Evolutionary conservation across 2,113 vertebrate genomes (phyloP), one percentile per base, ranked within the genome.

Genomic region (Ifrita kowaldi): DNA sequence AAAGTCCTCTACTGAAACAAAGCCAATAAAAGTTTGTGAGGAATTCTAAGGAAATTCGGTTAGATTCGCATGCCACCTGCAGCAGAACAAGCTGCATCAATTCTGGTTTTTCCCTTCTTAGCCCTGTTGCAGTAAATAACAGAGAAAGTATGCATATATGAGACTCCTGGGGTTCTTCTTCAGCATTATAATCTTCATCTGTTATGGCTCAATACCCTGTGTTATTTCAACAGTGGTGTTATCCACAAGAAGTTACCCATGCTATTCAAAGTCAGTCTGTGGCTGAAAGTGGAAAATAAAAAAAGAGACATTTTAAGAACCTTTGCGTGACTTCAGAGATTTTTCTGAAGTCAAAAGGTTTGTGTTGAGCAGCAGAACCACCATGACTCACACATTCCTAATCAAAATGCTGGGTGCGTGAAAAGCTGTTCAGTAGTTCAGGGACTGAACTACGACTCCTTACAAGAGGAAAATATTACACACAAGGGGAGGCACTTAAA

Each of bases 391-490:
- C 67, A 76, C 47, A 70, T 91, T 90, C 95, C 96, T 95, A 92
- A 95, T 93, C 93, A 95, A 95, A 95, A 96, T 76, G 75, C 80
- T 91, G 78, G 59, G 65, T 87, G 84, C 4, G 0, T 90, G 86
- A 90, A 92, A 95, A 84, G 76, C 69, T 64, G 56, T 62, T 87
- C 80, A 47, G 80, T 35, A 1, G 0, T 75, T 73, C 10, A 6
- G 94, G 79, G 74, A 55, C 49, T 75, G 83, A 96, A 46, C 69
- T 76, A 18, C 17, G 14, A 67, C 59, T 91, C 41, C 84, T 91
- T 95, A 95, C 93, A 91, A 91, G 87, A 95, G 89, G 80, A 91
- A 95, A 96, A 95, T 89, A 96, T 95, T 76, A 62, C 87, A 84
- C 73, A 95, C 70, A 32, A 91, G 81, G 67, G 87, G 84, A 93